Conservation (phyloP, 2,113 vertebrate species). For the Rhinolophus ferrumequinum region DNA sequence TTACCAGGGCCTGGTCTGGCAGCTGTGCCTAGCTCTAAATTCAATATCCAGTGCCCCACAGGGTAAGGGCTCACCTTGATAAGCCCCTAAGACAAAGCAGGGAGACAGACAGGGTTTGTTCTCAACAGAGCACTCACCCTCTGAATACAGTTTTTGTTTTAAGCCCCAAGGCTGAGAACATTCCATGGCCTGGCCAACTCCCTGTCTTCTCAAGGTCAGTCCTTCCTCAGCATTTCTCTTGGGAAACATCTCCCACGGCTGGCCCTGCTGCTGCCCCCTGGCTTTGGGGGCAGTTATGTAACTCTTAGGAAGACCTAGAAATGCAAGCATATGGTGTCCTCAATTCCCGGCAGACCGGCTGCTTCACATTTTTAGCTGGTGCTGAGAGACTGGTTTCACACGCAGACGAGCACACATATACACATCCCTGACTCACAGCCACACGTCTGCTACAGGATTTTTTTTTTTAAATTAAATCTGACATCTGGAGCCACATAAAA, state of each 20-base stretch:
- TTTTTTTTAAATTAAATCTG: background rate
- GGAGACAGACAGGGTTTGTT: slow-evolving; percentile 71
- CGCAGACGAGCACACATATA: background rate
- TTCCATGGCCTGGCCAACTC: slow-evolving; percentile 56
- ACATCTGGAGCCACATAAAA: background rate
- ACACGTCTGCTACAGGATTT: background rate
- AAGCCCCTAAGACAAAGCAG: slow-evolving; percentile 64
- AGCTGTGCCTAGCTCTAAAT: slow-evolving; percentile 15
- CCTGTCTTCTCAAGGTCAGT: slow-evolving; percentile 65
- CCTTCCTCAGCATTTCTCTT: slow-evolving; percentile 62
- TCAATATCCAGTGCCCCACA: background rate
- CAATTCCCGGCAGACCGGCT: slow-evolving; percentile 46
- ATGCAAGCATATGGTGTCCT: slow-evolving; percentile 63
- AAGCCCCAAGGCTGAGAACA: slow-evolving; percentile 60
- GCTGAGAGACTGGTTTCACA: slow-evolving; percentile 57
- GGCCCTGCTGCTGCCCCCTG: slow-evolving; percentile 65
- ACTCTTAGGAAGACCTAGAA: slow-evolving; percentile 71
- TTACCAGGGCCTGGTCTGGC: slow-evolving; percentile 41
- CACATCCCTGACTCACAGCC: slow-evolving; percentile 6
- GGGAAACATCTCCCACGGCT: slow-evolving; percentile 59
- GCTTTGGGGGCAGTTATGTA: slow-evolving; percentile 66
- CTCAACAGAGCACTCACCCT: slow-evolving; percentile 12
- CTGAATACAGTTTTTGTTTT: slow-evolving; percentile 77
- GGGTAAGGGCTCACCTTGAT: slow-evolving; percentile 75
- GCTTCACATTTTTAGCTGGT: slow-evolving; percentile 66